Evolutionary conservation across 1,140 invertebrate species (phyloP).

Genomic region (Drosophila melanogaster): DNA sequence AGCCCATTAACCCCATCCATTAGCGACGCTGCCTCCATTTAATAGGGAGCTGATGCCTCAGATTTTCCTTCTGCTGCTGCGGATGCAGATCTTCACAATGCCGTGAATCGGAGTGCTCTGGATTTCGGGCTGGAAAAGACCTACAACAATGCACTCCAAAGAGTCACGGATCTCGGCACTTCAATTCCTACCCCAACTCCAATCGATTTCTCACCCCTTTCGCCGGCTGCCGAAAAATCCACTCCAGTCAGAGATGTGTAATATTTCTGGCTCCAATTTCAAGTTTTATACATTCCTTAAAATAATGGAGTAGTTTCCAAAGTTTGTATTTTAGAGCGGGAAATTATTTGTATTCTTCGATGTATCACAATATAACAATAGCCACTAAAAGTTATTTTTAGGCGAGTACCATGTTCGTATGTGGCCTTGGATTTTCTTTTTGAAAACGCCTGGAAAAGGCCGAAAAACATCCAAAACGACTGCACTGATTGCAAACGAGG

Average conservation of each 20-base stretch:
- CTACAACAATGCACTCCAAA: slow-evolving; percentile 25
- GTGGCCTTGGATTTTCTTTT: neutral
- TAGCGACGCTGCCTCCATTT: slow-evolving; percentile 35
- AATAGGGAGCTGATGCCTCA: slow-evolving; percentile 46
- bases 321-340: no score
- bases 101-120: slow-evolving; percentile 5
- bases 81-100: slow-evolving; percentile 22
- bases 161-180: slow-evolving; percentile 36
- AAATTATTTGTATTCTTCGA: no score
- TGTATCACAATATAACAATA: no score
- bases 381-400: no score
- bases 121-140: slow-evolving; percentile 24
- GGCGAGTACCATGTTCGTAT: neutral
- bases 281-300: neutral
- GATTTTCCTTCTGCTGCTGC: slow-evolving; percentile 10
- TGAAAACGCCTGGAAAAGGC: no score
- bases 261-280: neutral
- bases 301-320: no score
- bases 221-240: slow-evolving; percentile 22
- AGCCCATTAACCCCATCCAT: slow-evolving; percentile 62
- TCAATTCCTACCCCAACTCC: slow-evolving; percentile 26
- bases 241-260: slow-evolving; percentile 22
- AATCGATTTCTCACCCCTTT: neutral
- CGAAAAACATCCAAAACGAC: neutral
- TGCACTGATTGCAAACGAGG: slow-evolving; percentile 18